Base-by-base conservation (phyloP, 2,113 vertebrate species). In the Ellobius talpinus region DNA sequence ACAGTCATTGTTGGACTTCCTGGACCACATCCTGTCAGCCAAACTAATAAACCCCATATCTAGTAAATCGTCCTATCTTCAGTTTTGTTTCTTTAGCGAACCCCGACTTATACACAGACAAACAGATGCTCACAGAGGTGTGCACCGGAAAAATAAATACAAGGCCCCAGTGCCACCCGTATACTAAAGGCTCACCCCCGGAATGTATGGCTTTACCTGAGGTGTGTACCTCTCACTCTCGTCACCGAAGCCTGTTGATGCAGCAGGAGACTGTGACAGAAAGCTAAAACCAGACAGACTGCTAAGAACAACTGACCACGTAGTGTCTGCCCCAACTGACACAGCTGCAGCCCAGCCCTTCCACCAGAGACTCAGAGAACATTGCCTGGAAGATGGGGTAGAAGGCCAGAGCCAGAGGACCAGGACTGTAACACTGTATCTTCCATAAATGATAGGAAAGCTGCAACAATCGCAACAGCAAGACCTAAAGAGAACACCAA, bases 251-350 rank as follows among this genome's bases (percentile, higher is more conserved):
- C 5, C n/a, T 6, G 33, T 24, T 24, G 13, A 12, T n/a, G 52
- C 36, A 26, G 36, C 21, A 33, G 52, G 36, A n/a, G 52, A 2
- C 52, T 4, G 21, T 24, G 55, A 14, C 78, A 14, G 78, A 58
- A 33, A 58, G 78, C 52, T 52, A 24, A 33, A 36, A 10, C 19
- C 23, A 19, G 9, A 9, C 77, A 55, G 50, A 55, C 19, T 21
- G 31, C 77, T 79, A 50, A 36, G 17, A 21, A 52, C 47, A 23
- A 12, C 47, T 21, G 17, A 21, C 33, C 33, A 19, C 17, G 31
- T 1, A 5, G 7, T 55, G 4, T n/a, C 19, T 0, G 33, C 78
- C 11, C 19, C 33, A 58, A 1, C 33, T 3, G 50, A 24, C 19
- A 21, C 19, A 81, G 9, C 33, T 3, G 13, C 5, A 23, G 36